phyloP scores from a whole-genome alignment of 2,113 vertebrate species.

The Rhombomys opimus region DNA sequence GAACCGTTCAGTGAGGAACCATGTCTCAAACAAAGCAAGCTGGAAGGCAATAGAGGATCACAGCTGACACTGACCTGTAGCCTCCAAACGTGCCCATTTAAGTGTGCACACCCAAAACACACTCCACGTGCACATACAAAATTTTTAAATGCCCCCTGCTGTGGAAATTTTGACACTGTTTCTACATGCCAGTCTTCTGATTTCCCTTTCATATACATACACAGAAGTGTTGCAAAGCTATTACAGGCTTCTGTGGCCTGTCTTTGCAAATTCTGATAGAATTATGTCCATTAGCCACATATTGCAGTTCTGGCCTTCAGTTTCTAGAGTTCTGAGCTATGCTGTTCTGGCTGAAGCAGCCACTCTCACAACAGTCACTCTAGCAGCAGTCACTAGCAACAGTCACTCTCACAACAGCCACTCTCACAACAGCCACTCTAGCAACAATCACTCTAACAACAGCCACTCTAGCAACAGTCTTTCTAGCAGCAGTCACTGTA shows the following conservation, averaged over 20 bases:
- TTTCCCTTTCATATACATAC: neutral
- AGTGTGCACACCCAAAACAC: too few species aligned
- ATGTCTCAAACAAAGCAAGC: neutral
- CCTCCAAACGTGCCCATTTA: neutral
- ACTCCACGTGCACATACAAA: neutral
- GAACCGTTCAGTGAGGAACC: neutral
- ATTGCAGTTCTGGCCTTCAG: neutral
- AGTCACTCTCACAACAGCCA: too few species aligned
- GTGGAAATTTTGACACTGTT: neutral
- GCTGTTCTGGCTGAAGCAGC: neutral
- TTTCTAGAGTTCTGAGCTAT: neutral
- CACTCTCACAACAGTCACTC: neutral
- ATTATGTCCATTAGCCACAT: neutral
- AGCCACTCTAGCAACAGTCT: neutral
- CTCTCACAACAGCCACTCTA: neutral
- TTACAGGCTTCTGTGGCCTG: neutral
- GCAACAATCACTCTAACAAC: neutral
- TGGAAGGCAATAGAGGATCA: neutral
- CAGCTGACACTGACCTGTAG: too few species aligned
- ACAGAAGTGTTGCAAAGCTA: neutral
- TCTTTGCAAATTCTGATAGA: neutral
- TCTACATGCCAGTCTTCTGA: neutral
- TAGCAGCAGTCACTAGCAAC: too few species aligned
- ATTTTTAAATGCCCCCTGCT: slow-evolving; percentile 13
- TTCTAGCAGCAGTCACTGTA: neutral